phyloP scores from a whole-genome alignment of 2,797 vertebrate species.

The Dipus sagitta region DNA sequence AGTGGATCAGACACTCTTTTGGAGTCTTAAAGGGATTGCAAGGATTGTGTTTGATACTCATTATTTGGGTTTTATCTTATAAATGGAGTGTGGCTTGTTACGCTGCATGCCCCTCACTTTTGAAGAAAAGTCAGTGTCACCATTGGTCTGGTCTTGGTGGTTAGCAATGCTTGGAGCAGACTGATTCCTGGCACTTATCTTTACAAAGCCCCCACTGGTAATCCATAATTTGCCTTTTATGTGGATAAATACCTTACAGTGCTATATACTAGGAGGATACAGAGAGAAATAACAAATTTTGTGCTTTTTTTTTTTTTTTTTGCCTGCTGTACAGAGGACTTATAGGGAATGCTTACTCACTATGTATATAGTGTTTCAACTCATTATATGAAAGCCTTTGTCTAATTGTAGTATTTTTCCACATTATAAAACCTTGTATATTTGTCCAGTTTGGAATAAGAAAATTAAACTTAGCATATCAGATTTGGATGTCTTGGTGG shows the following conservation, averaged over 20 bases:
- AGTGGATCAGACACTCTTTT: neutral
- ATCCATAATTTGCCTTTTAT: slow-evolving; percentile 17
- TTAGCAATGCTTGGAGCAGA: neutral
- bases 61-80: neutral
- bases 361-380: slow-evolving; percentile 44
- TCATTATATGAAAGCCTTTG: slow-evolving; percentile 57
- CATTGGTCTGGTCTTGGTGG: slow-evolving; percentile 1
- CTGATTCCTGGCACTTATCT: neutral
- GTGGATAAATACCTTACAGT: neutral
- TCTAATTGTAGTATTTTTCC: slow-evolving; percentile 61
- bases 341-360: slow-evolving; percentile 51
- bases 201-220: neutral
- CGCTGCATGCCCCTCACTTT: neutral
- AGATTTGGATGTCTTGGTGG: slow-evolving; percentile 41
- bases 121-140: neutral
- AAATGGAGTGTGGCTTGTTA: neutral
- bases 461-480: slow-evolving; percentile 52
- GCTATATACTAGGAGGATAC: neutral
- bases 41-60: slow-evolving; percentile 7
- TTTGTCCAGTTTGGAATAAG: slow-evolving; percentile 70
- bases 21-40: neutral
- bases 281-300: slow-evolving; percentile 53
- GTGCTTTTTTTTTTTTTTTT: slow-evolving; percentile 36
- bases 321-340: slow-evolving; percentile 28
- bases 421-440: slow-evolving; percentile 37